A percentile compares a stretch with the other conserved stretches of the same genome.
phyloP scores from a whole-genome alignment of 1,140 invertebrate genomes.

The Globodera rostochiensis region DNA sequence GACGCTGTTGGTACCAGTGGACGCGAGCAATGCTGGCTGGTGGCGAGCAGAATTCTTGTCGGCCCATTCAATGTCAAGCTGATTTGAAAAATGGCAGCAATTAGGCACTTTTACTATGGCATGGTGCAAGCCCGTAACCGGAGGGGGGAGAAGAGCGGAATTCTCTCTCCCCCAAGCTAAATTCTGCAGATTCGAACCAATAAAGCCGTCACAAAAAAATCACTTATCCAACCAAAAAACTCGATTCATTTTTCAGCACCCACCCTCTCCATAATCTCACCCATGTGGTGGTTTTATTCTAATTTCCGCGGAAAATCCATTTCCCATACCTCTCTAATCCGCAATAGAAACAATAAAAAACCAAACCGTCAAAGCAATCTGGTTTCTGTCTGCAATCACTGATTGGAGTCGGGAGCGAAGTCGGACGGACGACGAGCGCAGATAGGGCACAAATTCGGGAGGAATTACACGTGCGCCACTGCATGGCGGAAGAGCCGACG shows the following conservation, averaged over 20 bases:
- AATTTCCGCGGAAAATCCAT: too few species aligned
- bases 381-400: constrained; percentile 49
- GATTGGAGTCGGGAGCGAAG: constrained; percentile 45
- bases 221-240: too few species aligned
- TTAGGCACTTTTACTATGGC: neutral
- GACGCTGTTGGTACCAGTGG: constrained; percentile 6
- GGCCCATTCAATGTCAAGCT: constrained; percentile 49
- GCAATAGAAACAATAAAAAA: too few species aligned
- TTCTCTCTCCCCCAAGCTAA: too few species aligned
- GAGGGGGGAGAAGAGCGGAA: too few species aligned
- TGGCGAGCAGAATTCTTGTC: constrained; percentile 10
- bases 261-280: too few species aligned
- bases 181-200: too few species aligned
- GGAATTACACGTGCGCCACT: constrained; percentile 39
- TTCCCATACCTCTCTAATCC: too few species aligned
- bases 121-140: neutral
- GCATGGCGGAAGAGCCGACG: neutral
- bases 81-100: neutral
- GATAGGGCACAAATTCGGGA: constrained; percentile 49
- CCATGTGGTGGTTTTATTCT: too few species aligned
- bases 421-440: constrained; percentile 41
- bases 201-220: too few species aligned
- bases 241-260: too few species aligned
- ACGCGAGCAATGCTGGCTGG: constrained; percentile 8
- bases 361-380: constrained; percentile 42